phyloP scores from a whole-genome alignment of 2,113 vertebrate species.

The Callithrix jacchus region DNA sequence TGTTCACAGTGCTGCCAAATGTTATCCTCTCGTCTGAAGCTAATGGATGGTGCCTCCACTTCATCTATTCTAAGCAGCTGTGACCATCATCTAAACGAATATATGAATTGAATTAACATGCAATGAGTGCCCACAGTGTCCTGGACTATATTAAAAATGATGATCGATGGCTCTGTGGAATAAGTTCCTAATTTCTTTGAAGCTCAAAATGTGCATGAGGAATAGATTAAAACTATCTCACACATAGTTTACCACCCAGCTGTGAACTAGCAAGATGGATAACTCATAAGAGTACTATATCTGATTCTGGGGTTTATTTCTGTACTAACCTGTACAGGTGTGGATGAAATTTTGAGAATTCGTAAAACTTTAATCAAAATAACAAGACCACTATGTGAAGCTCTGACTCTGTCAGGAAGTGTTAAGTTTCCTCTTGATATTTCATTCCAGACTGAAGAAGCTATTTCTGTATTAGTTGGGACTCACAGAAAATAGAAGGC shows the following conservation, averaged over 20 bases:
- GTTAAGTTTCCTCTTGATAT: not conserved
- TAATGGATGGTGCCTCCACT: constrained; percentile 47
- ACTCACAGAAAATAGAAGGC: not conserved
- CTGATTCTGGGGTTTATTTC: constrained; percentile 40
- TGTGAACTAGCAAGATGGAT: constrained; percentile 4
- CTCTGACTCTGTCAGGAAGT: not conserved
- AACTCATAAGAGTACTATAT: not conserved
- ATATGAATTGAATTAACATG: constrained; percentile 65
- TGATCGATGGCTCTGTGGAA: constrained; percentile 62
- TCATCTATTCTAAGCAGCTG: constrained; percentile 55
- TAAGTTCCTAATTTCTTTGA: constrained; percentile 56
- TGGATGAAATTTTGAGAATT: constrained; percentile 43
- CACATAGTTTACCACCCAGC: constrained; percentile 11
- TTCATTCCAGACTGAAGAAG: not conserved
- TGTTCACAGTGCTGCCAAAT: constrained; percentile 2
- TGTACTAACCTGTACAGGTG: not conserved
- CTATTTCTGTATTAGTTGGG: not conserved
- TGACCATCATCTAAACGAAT: constrained; percentile 62
- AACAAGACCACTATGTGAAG: constrained; percentile 7
- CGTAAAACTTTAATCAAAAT: constrained; percentile 25
- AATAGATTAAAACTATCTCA: constrained; percentile 48
- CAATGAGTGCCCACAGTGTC: constrained; percentile 35
- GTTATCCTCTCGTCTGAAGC: constrained; percentile 6
- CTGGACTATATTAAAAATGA: constrained; percentile 54
- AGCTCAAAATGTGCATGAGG: constrained; percentile 27